Conservation (phyloP, 2,797 vertebrate species). For the Scarus forsteni region DNA sequence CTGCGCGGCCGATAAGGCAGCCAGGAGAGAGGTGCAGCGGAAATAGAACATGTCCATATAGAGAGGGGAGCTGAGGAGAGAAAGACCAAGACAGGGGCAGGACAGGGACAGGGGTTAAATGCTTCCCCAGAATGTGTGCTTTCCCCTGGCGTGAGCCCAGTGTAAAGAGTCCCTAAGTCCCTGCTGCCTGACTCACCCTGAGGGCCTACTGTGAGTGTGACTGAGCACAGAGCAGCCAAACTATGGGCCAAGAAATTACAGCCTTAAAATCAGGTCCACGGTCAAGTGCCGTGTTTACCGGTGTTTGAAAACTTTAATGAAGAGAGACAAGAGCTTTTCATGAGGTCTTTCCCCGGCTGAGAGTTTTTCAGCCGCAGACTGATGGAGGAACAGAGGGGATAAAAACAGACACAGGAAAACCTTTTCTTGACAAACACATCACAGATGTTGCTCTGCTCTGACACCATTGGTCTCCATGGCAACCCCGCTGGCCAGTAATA, state of each 20-base stretch:
- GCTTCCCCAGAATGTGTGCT: slow-evolving; percentile 74
- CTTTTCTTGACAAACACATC: slow-evolving; percentile 79
- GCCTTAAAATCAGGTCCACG: slow-evolving; percentile 24
- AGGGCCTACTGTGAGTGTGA: slow-evolving; percentile 39
- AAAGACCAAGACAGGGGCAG: slow-evolving; percentile 65
- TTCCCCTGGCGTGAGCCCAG: slow-evolving; percentile 61
- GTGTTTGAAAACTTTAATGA: slow-evolving; percentile 44
- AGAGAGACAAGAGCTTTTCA: slow-evolving; percentile 18
- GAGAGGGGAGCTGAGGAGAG: slow-evolving; percentile 68
- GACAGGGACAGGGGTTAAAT: slow-evolving; percentile 79
- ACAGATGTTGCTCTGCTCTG: slow-evolving; percentile 85
- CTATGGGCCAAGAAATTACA: slow-evolving; percentile 30
- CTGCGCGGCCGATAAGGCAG: slow-evolving; percentile 78
- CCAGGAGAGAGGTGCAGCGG: slow-evolving; percentile 71
- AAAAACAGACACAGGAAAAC: slow-evolving; percentile 56
- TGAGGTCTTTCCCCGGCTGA: slow-evolving; percentile 1
- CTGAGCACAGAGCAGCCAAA: slow-evolving; percentile 37
- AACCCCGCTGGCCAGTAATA: slow-evolving; percentile 86
- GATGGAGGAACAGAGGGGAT: slow-evolving; percentile 12
- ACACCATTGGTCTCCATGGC: slow-evolving; percentile 88
- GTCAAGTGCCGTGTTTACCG: slow-evolving; percentile 41
- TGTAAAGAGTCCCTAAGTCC: slow-evolving; percentile 51
- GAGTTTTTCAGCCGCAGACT: slow-evolving; percentile 2
- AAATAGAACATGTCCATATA: slow-evolving; percentile 90
- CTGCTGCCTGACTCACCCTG: slow-evolving; percentile 51